Evolutionary conservation across 92 coral and sea anemone genomes (phyloP), one percentile per base, ranked within the genome.

Genomic region (Porites evermanni): DNA sequence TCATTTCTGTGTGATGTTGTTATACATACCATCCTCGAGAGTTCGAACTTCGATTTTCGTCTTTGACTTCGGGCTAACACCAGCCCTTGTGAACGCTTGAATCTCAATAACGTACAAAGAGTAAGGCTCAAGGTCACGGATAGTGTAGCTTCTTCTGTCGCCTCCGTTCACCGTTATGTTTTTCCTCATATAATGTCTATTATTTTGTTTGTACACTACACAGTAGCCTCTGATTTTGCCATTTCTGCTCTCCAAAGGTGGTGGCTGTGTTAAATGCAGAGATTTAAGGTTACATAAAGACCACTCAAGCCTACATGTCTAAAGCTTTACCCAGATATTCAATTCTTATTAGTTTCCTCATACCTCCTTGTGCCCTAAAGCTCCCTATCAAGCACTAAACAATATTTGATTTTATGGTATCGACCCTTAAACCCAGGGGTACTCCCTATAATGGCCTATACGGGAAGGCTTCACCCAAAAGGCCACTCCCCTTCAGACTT

Each of bases 61-160:
- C 2, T 89, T 86, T 7, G 75, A 47, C 7, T 77, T 61, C 13
- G 98, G 97, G 67, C 99, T 94, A 52, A 88, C 92, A 24, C 99
- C 99, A 6, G 94, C 97, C 8, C 83, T 85, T 11, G 99, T 97
- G 79, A 80, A 97, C 13, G 99, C 99, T 86, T 97, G 99, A 20
- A 97, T 83, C 78, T 72, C 78, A 26, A 97, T 76, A n/a, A 66
- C 54, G 63, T 97, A 97, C 2, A 72, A 78, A 53, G 94, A 93
- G 70, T 91, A 93, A 9, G 85, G 90, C 17, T 92, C 88, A 63
- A 97, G 91, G 12, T 76, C 81, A 2, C 78, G 26, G 77, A 97
- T 91, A 68, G 84, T 81, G 66, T 89, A 88, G 87, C 94, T 91
- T 9, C 80, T 83, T 51, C 84, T 91, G 23, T 81, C 84, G n/a